Evolutionary conservation across 2,113 vertebrate species (phyloP), one percentile per base, ranked within the genome.

Genomic region (Gambusia affinis): DNA sequence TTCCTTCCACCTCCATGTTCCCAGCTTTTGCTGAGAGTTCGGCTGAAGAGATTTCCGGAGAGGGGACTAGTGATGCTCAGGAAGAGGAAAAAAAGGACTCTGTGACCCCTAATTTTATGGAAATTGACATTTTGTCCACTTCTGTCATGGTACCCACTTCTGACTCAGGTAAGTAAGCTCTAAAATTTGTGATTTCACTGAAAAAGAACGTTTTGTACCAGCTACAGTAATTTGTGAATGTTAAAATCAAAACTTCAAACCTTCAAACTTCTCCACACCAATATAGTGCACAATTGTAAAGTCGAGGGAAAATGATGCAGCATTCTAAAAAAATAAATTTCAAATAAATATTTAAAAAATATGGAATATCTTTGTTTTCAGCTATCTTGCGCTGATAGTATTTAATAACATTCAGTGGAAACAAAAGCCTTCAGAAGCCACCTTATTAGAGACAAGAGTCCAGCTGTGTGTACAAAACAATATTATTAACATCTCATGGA

Each of bases 141-240:
- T 54, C 76, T 78, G 75, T 78, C 42, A n/a, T 31, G 0, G 17
- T 70, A 11, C 33, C 24, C 22, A 64, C 24, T 0, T 69, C 75
- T 39, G 69, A 71, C 24, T 42, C 81, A 76, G 76, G 86, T 90
- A 24, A 84, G 75, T 82, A 24, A 33, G 24, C 27, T 39, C n/a
- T 29, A 3, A 51, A 57, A 5, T 47, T 2, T 30, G 28, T 3
- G 12, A 51, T 8, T 69, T 24, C n/a, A 33, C 6, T 37, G 22
- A 65, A 57, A 57, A 17, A 57, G 51, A 57, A 57, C 8, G 8
- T n/a, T 57, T 57, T 57, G 44, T 47, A 17, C 17, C 44, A 42
- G 4, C 15, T 42, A 42, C 3, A 47, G 17, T 57, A 24, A 8
- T 10, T 57, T 57, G 51, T 1, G 5, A 57, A 57, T 24, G 51